phyloP scores from a whole-genome alignment of 2,113 vertebrate species.

The Elachura formosa region DNA sequence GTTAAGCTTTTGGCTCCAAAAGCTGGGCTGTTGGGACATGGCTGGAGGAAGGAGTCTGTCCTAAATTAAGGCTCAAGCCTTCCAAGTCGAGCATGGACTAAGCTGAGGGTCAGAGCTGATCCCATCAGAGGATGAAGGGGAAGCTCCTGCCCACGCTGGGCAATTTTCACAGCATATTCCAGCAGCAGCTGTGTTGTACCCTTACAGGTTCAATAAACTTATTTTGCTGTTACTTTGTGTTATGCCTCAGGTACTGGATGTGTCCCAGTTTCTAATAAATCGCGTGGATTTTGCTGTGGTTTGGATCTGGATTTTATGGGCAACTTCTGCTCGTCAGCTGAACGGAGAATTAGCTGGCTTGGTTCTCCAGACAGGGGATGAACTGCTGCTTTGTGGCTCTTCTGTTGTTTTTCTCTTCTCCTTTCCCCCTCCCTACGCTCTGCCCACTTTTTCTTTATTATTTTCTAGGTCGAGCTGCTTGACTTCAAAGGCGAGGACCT shows the following conservation, averaged over 20 bases:
- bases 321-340: slow-evolving; percentile 37
- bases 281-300: neutral
- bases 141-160: neutral
- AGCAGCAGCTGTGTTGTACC: neutral
- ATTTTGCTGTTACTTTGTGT: slow-evolving; percentile 33
- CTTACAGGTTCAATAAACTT: slow-evolving; percentile 27
- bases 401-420: slow-evolving; percentile 25
- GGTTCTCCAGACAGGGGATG: neutral
- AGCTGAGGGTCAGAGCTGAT: neutral
- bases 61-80: neutral
- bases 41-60: neutral
- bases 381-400: slow-evolving; percentile 26
- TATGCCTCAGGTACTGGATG: slow-evolving; percentile 39
- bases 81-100: neutral
- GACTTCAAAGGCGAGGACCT: slow-evolving; percentile 90
- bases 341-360: slow-evolving; percentile 1
- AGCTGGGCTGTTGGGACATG: neutral
- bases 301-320: slow-evolving; percentile 34
- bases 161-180: slow-evolving; percentile 9
- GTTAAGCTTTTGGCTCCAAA: neutral
- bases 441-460: neutral
- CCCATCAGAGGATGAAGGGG: neutral
- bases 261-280: slow-evolving; percentile 35
- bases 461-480: slow-evolving; percentile 86
- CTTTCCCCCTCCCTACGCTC: neutral